These are phyloP conservation scores for Squalus acanthias DNA, from an alignment of 2,797 vertebrate genomes.

Conservation along the genomic window DNA sequence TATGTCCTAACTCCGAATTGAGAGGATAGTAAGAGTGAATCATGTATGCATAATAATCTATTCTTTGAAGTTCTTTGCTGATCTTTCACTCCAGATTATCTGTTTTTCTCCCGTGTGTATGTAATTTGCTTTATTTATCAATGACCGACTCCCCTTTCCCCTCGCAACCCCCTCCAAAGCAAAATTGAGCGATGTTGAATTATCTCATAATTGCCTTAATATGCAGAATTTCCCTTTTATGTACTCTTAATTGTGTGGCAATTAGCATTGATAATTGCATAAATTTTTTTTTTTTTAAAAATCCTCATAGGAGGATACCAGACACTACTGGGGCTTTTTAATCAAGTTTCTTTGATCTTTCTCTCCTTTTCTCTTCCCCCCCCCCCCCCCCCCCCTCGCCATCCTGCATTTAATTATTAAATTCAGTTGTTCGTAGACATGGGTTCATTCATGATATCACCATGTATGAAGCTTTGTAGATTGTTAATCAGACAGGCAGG, in stretches of 20 bases:
- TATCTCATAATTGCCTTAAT: neutral
- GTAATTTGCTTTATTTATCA: neutral
- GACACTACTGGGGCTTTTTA: neutral
- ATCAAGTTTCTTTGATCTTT: neutral
- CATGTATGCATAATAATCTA: neutral
- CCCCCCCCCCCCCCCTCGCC: no score
- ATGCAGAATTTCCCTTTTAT: neutral
- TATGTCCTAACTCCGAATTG: neutral
- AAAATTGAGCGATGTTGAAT: neutral
- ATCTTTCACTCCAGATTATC: neutral
- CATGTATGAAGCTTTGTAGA: no score
- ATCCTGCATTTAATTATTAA: neutral
- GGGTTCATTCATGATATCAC: no score
- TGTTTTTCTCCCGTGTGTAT: neutral
- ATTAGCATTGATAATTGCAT: neutral
- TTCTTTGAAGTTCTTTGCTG: neutral
- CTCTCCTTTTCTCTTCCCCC: no score
- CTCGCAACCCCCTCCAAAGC: neutral
- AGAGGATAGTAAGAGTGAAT: neutral
- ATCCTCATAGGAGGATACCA: neutral
- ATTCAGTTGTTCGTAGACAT: neutral
- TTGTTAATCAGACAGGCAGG: no score
- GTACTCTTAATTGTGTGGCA: neutral
- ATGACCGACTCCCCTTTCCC: neutral
- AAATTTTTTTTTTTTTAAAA: neutral